Evolutionary conservation across 1,140 invertebrate species (phyloP).

Genomic region (Microplitis mediator): DNA sequence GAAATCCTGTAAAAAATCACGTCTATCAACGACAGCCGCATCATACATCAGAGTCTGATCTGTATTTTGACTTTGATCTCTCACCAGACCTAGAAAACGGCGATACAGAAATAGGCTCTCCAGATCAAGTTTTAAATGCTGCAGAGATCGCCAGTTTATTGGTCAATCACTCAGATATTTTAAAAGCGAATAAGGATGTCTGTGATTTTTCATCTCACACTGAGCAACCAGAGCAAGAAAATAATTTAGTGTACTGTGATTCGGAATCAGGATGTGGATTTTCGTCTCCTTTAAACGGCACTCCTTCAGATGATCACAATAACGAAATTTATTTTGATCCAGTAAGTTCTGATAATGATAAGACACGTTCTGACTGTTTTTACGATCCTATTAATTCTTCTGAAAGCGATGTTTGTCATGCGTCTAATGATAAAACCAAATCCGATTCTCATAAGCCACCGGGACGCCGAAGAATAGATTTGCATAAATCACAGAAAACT

Average conservation of each 20-base stretch:
- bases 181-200: slow-evolving; percentile 37
- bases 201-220: slow-evolving; percentile 48
- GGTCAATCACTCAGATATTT: slow-evolving; percentile 33
- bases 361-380: slow-evolving; percentile 39
- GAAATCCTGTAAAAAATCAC: too few species aligned
- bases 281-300: slow-evolving; percentile 44
- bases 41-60: slow-evolving; percentile 58
- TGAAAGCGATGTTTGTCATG: slow-evolving; percentile 39
- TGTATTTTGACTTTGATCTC: slow-evolving; percentile 65
- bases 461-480: slow-evolving; percentile 18
- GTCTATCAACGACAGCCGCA: slow-evolving; percentile 53
- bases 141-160: slow-evolving; percentile 46
- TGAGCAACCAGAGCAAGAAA: slow-evolving; percentile 50
- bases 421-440: neutral
- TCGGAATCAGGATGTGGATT: slow-evolving; percentile 63
- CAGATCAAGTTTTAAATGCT: slow-evolving; percentile 65
- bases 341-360: slow-evolving; percentile 53
- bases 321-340: slow-evolving; percentile 66
- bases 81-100: slow-evolving; percentile 63
- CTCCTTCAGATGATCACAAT: slow-evolving; percentile 49
- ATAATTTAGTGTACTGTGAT: slow-evolving; percentile 42
- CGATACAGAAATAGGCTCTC: slow-evolving; percentile 66
- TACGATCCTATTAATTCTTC: slow-evolving; percentile 47
- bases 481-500: slow-evolving; percentile 11
- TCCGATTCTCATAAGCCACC: slow-evolving; percentile 5